A percentile compares a stretch with the other conserved stretches of the same genome.
Conservation (phyloP, 2,888 invertebrate species). For the Nemotelus nigrinus region DNA sequence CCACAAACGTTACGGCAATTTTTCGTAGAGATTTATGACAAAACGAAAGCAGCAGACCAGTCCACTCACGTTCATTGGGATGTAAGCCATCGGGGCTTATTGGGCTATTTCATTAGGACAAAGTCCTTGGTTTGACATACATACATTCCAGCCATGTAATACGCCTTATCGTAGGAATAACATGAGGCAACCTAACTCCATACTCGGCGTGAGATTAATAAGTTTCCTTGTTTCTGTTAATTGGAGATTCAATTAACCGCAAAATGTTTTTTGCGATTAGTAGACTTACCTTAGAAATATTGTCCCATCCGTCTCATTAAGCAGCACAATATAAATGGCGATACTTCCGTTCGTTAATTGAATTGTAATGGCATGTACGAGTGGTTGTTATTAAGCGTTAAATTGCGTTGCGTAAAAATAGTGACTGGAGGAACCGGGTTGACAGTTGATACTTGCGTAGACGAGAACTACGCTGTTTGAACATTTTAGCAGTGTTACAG, state of each 20-base stretch:
- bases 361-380: neutral
- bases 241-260: conserved; percentile 34
- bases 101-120: conserved; percentile 35
- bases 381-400: no score
- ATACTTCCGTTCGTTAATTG: neutral
- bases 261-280: conserved; percentile 29
- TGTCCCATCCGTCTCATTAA: neutral
- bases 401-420: no score
- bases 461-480: no score
- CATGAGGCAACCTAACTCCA: neutral
- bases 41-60: neutral
- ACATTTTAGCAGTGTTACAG: no score
- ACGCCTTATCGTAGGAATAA: neutral
- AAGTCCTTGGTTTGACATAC: conserved; percentile 4
- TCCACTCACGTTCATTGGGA: neutral
- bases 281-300: neutral
- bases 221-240: conserved; percentile 36
- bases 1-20: conserved; percentile 22
- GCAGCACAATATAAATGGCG: neutral
- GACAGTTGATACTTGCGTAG: no score
- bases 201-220: conserved; percentile 20
- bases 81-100: neutral
- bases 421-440: no score
- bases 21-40: conserved; percentile 32
- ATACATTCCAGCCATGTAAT: neutral